Base-by-base conservation (phyloP, 2,888 invertebrate species). In the Cactoblastis cactorum region DNA sequence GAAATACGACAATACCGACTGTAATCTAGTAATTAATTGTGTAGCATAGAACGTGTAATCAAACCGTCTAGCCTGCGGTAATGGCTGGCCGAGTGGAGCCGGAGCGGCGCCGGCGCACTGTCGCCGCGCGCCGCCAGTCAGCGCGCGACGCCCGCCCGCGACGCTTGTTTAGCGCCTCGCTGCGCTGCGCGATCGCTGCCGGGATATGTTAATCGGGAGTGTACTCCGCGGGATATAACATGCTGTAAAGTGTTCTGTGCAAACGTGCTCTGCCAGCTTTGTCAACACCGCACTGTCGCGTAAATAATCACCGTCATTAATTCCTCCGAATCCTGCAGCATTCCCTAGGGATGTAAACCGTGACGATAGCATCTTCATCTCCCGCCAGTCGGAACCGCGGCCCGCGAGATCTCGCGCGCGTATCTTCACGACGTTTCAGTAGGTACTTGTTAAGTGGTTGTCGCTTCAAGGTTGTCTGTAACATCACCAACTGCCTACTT, bases 381-480 rank as follows among this genome's bases (percentile, higher is more conserved):
- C 15, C 3, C 35, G 5, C 15, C 15, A 15, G 6, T 6, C 15
- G 22, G 22, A 22, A 22, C 22, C 15, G 1, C 35, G 5, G 35
- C 14, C 6, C 1, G n/a, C 4, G 6, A 6, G 35, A 35, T 5
- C 15, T 35, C 6, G 14, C 14, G 35, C 35, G 14, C 5, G 35
- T n/a, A n/a, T 15, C 35, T 3, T 35, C 6, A 2, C 1, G 35
- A 35, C 5, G 35, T 35, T 35, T 35, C 35, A 35, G 32, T n/a
- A n/a, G n/a, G n/a, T 22, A 4, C 22, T 22, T 15, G 28, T 43
- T 24, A 43, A 15, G 43, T 28, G 28, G 28, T 9, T 28, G 39
- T 22, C 19, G 39, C 39, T 12, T 14, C 43, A 28, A 43, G 39
- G 39, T 22, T 39, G 39, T 22, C 39, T 39, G 37, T 37, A 37